These are phyloP conservation scores for Varanus salvator DNA, from an alignment of 2,113 vertebrate species.

Conservation along the genomic window DNA sequence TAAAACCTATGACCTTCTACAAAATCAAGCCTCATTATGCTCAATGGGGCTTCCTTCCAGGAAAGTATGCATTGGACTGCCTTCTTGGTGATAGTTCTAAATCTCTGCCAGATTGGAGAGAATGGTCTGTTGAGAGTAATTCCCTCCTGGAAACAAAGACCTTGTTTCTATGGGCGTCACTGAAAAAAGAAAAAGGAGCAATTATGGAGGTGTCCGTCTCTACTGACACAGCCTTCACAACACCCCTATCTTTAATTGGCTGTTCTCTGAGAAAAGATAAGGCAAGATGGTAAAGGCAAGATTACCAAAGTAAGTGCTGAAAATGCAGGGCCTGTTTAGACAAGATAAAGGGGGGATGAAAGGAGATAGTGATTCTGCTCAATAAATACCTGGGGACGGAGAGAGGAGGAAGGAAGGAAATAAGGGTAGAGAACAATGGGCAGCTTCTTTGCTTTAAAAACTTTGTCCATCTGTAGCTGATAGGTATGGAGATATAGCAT, in stretches of 20 bases:
- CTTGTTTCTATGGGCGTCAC: background rate
- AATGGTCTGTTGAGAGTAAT: background rate
- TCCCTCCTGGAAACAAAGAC: conserved; percentile 2
- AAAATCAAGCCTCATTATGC: too few species aligned
- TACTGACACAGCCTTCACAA: background rate
- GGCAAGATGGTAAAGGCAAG: background rate
- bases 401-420: background rate
- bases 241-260: conserved; percentile 10
- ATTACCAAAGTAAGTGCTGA: background rate
- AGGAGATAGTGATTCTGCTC: background rate
- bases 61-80: too few species aligned
- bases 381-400: conserved; percentile 2
- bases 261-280: background rate
- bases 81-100: background rate
- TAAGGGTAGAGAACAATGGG: background rate
- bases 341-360: conserved; percentile 23
- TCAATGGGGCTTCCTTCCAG: too few species aligned
- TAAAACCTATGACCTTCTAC: too few species aligned
- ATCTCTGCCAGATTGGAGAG: background rate
- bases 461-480: too few species aligned
- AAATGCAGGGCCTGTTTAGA: conserved; percentile 7
- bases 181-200: background rate
- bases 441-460: background rate
- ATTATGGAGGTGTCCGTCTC: background rate
- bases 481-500: too few species aligned